Evolutionary conservation across 2,113 vertebrate species (phyloP), one percentile per base, ranked within the genome.

Genomic region (Polyodon spathula): DNA sequence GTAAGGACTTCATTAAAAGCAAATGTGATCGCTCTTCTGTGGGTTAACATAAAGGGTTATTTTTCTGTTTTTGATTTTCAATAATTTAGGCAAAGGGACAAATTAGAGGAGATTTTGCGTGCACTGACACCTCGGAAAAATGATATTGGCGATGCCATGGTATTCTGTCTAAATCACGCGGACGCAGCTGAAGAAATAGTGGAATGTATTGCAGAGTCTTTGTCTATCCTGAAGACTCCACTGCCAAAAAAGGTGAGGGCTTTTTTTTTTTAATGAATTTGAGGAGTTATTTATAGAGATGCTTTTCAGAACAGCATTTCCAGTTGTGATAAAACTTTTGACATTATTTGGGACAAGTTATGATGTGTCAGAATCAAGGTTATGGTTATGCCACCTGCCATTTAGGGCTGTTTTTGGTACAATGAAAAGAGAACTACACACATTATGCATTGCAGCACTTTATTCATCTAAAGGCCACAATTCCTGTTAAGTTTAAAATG

Each of bases 111-210:
- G 78, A 89, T 95, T 66, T 80, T 99, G 4, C 86, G 95, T 54
- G 93, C 86, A 17, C 77, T 99, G 78, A 91, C 91, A 1, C 95
- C 95, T 59, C 86, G 94, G 70, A 94, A 93, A 71, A 93, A 91
- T 1, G 95, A 97, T 64, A 88, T 99, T 56, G 93, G 93, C 2
- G 94, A 97, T 14, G 96, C 92, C 55, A 99, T 98, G 96, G 78
- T 95, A 76, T 99, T 99, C 79, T 99, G 96, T 70, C 89, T 99
- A 15, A 89, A 85, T 65, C 96, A 89, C 15, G 96, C 96, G 0
- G 96, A 99, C 69, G 96, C 95, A 63, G 96, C 96, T 40, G 96
- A 98, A 73, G 96, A 99, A 83, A 97, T 99, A 58, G 96, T 99
- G 46, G 96, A 99, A 75, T 99, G 96, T 64, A 81, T 99, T 65